Percentiles rank a stretch among this genome's conserved stretches.
These are phyloP conservation scores for Isoperla grammatica DNA, from an alignment of 2,888 invertebrate species.

Conservation along the genomic window DNA sequence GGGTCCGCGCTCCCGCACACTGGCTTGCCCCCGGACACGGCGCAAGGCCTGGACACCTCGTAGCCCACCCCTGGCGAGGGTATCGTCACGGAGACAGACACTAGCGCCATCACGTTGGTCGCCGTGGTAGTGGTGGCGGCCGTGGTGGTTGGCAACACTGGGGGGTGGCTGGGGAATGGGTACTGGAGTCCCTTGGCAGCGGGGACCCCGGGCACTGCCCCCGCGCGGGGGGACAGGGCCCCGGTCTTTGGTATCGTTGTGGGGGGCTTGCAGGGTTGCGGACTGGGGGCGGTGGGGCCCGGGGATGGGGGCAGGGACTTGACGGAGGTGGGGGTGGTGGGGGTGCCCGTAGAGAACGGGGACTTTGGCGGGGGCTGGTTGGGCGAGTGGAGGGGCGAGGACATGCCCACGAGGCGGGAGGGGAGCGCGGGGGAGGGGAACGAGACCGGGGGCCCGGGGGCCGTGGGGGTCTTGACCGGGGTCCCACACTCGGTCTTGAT, in stretches of 20 bases:
- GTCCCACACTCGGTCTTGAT: conserved; percentile 32
- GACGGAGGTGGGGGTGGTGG: conserved; percentile 24
- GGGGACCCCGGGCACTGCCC: conserved; percentile 37
- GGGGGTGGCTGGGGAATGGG: conserved; percentile 74
- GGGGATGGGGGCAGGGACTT: conserved; percentile 20
- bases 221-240: conserved; percentile 20
- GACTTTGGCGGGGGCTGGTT: conserved; percentile 27
- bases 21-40: conserved; percentile 9
- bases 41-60: conserved; percentile 25
- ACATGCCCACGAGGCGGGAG: conserved; percentile 19
- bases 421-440: conserved; percentile 19
- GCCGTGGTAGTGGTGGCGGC: conserved; percentile 35
- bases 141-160: conserved; percentile 43
- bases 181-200: conserved; percentile 61
- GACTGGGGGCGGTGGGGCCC: conserved; percentile 20
- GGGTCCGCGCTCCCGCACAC: background rate
- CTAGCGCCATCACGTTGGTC: conserved; percentile 9
- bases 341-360: conserved; percentile 28
- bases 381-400: conserved; percentile 27
- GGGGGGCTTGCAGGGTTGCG: conserved; percentile 15
- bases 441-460: conserved; percentile 28
- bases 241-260: conserved; percentile 24
- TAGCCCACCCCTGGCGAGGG: conserved; percentile 29
- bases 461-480: conserved; percentile 26
- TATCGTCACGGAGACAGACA: conserved; percentile 25